These are phyloP conservation scores for Solenopsis fugax DNA, from an alignment of 1,140 invertebrate species.

Conservation along the genomic window DNA sequence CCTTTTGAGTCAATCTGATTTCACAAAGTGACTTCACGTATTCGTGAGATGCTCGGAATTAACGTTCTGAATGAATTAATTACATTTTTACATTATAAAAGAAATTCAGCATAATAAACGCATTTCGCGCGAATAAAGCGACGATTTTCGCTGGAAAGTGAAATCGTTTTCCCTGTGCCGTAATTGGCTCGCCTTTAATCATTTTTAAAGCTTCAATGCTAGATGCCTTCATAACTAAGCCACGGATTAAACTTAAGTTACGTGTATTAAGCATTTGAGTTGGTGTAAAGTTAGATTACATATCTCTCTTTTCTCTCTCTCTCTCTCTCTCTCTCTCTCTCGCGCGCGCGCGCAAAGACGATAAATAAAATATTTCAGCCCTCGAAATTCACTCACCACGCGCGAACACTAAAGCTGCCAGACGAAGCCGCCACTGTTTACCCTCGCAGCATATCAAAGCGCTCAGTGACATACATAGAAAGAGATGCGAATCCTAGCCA, in stretches of 20 bases:
- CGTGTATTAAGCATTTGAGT: slow-evolving; percentile 27
- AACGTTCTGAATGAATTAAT: slow-evolving; percentile 22
- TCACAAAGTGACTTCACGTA: background rate
- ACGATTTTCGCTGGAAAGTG: background rate
- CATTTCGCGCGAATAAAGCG: background rate
- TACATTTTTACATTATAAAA: slow-evolving; percentile 3
- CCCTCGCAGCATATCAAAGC: slow-evolving; percentile 28
- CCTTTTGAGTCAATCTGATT: background rate
- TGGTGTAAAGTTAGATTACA: slow-evolving; percentile 32
- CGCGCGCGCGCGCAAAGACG: background rate
- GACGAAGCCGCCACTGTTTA: slow-evolving; percentile 35
- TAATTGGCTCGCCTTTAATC: background rate
- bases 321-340: background rate
- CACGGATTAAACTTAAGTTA: slow-evolving; percentile 22
- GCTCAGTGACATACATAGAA: slow-evolving; percentile 29
- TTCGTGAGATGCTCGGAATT: background rate
- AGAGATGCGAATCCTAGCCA: slow-evolving; percentile 41
- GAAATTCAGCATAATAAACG: background rate
- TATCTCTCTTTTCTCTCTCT: background rate
- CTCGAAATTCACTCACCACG: slow-evolving; percentile 35
- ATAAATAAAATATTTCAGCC: slow-evolving; percentile 51
- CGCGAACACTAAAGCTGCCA: slow-evolving; percentile 22
- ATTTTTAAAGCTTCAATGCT: slow-evolving; percentile 20
- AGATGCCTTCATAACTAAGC: slow-evolving; percentile 14
- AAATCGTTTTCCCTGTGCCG: background rate